A percentile compares a stretch with the other conserved stretches of the same genome.
Conservation (phyloP, 1,140 invertebrate genomes). For the Drosophila orena region DNA sequence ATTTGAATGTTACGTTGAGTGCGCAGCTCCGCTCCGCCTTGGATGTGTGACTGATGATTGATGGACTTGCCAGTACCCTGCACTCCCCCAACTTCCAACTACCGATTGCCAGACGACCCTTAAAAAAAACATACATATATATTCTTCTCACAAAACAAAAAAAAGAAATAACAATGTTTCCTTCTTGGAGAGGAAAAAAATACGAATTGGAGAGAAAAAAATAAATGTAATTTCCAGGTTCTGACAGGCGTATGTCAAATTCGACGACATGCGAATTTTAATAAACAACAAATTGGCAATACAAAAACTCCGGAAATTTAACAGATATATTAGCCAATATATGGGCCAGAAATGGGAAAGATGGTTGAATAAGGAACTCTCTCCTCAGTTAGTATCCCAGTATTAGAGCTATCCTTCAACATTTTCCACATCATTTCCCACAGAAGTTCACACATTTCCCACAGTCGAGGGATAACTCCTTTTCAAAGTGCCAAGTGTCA, state of each 20-base stretch:
- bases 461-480: constrained; percentile 9
- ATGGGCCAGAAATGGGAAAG: not conserved
- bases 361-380: no score
- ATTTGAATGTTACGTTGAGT: constrained; percentile 84
- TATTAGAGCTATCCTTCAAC: no score
- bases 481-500: constrained; percentile 21
- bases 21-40: constrained; percentile 46
- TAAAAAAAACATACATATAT: constrained; percentile 22
- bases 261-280: constrained; percentile 80
- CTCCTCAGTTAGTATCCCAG: no score
- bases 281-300: constrained; percentile 51
- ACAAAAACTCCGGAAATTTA: not conserved
- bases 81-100: constrained; percentile 31
- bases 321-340: constrained; percentile 4
- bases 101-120: constrained; percentile 6
- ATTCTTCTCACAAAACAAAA: constrained; percentile 36
- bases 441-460: constrained; percentile 15
- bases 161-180: constrained; percentile 13
- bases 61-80: constrained; percentile 67
- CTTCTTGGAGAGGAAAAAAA: constrained; percentile 1
- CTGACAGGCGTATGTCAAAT: constrained; percentile 77
- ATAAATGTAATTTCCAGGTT: constrained; percentile 71
- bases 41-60: constrained; percentile 80
- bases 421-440: not conserved
- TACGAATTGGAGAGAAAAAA: constrained; percentile 9